phyloP scores from a whole-genome alignment of 1,140 invertebrate species.

The Drosophila leontia region DNA sequence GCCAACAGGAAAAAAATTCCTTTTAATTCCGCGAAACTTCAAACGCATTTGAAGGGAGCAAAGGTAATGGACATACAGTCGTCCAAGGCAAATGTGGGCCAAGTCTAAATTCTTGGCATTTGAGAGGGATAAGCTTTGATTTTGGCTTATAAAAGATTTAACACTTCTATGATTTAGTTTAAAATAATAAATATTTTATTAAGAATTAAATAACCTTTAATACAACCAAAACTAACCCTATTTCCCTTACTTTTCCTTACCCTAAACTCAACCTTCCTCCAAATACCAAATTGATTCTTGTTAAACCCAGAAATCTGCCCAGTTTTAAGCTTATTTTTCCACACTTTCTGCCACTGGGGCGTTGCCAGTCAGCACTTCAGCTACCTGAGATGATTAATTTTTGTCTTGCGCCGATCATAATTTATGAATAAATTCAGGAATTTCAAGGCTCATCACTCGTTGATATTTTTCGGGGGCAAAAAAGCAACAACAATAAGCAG shows the following conservation, averaged over 20 bases:
- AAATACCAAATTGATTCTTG: slow-evolving; percentile 2
- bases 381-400: slow-evolving; percentile 43
- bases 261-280: background rate
- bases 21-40: slow-evolving; percentile 37
- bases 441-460: slow-evolving; percentile 33
- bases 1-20: slow-evolving; percentile 17
- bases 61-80: too few relatives aligned
- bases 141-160: background rate
- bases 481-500: slow-evolving; percentile 3
- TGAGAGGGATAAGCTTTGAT: slow-evolving; percentile 1
- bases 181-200: too few relatives aligned
- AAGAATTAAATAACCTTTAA: background rate
- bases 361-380: slow-evolving; percentile 7
- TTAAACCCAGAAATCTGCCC: background rate
- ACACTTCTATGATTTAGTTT: background rate
- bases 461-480: slow-evolving; percentile 9
- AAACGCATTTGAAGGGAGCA: slow-evolving; percentile 13
- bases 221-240: background rate
- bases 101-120: slow-evolving; percentile 17
- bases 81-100: slow-evolving; percentile 21
- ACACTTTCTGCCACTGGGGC: slow-evolving; percentile 6
- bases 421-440: slow-evolving; percentile 15
- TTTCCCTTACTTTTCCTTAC: background rate
- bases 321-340: background rate
- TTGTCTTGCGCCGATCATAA: slow-evolving; percentile 31